Evolutionary conservation across 2,888 invertebrate genomes (phyloP).

Genomic region (Halocaridina rubra): DNA sequence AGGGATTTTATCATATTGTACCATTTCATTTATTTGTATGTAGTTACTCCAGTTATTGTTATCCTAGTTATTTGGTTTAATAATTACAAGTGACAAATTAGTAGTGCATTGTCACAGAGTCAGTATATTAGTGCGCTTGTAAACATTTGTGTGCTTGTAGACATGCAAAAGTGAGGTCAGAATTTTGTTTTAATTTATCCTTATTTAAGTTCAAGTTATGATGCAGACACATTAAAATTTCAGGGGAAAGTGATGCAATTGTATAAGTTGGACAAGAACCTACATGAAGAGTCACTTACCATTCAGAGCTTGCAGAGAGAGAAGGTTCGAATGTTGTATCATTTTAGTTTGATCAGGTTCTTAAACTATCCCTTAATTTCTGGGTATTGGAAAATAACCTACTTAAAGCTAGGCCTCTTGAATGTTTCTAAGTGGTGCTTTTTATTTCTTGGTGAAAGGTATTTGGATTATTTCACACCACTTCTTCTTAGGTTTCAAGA

Average conservation of each 20-base stretch:
- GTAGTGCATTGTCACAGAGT: not conserved
- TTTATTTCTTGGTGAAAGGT: not conserved
- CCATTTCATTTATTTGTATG: not conserved
- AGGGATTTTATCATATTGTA: constrained; percentile 29
- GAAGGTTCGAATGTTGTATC: constrained; percentile 71
- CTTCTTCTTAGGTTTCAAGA: no score
- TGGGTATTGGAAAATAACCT: constrained; percentile 43
- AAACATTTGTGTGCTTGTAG: constrained; percentile 29
- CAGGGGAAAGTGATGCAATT: constrained; percentile 81
- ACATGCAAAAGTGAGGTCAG: not conserved
- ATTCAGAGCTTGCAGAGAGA: constrained; percentile 81
- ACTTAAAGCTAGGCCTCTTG: no score
- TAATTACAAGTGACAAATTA: no score
- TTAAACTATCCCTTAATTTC: constrained; percentile 42
- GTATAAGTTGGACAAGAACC: constrained; percentile 79
- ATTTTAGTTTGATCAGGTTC: constrained; percentile 36
- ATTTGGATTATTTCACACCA: constrained; percentile 5
- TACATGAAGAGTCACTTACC: constrained; percentile 81
- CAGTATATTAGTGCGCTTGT: not conserved
- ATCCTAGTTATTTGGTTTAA: no score
- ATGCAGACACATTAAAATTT: constrained; percentile 64
- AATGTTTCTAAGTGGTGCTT: constrained; percentile 28
- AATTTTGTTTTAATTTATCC: constrained; percentile 3
- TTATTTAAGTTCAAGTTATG: constrained; percentile 43
- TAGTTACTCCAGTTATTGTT: not conserved